Evolutionary conservation across 2,888 invertebrate genomes (phyloP).

Genomic region (Mesoligia furuncula): DNA sequence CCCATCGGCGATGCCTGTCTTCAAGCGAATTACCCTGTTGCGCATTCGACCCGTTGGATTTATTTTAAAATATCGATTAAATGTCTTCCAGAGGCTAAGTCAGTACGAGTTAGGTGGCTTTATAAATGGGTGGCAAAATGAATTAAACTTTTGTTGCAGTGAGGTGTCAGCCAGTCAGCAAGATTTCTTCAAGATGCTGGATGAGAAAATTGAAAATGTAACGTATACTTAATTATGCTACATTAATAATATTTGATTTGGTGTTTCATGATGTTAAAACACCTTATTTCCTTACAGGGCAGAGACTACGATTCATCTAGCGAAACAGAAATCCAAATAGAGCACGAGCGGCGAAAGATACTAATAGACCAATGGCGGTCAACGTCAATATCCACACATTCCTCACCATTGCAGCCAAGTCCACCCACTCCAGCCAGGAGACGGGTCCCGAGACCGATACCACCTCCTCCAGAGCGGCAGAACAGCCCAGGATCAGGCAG

Average conservation of each 20-base stretch:
- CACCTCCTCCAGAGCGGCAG: slow-evolving; percentile 82
- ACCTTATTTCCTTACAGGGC: slow-evolving; percentile 88
- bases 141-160: slow-evolving; percentile 89
- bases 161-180: slow-evolving; percentile 97
- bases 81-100: not conserved
- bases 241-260: too few species aligned
- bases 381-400: slow-evolving; percentile 90
- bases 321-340: slow-evolving; percentile 93
- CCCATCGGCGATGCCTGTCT: not conserved
- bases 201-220: slow-evolving; percentile 97
- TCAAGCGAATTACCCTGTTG: not conserved
- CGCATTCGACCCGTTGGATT: not conserved
- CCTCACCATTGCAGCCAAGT: slow-evolving; percentile 80
- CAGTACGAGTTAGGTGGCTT: not conserved
- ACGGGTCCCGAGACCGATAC: slow-evolving; percentile 78
- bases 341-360: slow-evolving; percentile 92
- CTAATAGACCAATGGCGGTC: slow-evolving; percentile 95
- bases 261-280: not conserved
- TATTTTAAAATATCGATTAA: not conserved
- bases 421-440: slow-evolving; percentile 84
- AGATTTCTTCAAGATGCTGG: slow-evolving; percentile 98
- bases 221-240: not conserved
- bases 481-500: slow-evolving; percentile 81
- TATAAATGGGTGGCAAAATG: not conserved
- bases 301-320: slow-evolving; percentile 95